Percentiles rank a stretch among this genome's conserved stretches.
These are phyloP conservation scores for Sorex maritimensis DNA, from an alignment of 2,797 vertebrate genomes.

Conservation along the genomic window DNA sequence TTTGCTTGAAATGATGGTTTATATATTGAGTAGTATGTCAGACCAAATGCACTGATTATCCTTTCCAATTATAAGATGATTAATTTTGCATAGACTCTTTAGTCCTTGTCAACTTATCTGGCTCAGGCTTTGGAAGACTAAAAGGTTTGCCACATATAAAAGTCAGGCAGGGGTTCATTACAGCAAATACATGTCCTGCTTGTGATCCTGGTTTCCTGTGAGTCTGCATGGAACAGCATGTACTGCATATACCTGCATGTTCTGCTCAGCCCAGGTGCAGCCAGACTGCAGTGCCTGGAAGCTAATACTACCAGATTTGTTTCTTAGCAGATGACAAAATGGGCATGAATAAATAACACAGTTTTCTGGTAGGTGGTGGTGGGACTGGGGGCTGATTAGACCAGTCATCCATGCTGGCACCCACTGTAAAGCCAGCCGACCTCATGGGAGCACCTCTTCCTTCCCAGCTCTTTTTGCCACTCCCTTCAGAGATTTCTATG, in stretches of 20 bases:
- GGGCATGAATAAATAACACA: background rate
- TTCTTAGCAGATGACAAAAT: background rate
- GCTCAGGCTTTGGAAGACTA: background rate
- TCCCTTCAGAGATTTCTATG: background rate
- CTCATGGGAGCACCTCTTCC: accelerated
- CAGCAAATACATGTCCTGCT: background rate
- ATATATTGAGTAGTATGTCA: background rate
- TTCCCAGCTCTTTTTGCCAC: too few species aligned
- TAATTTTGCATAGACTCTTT: background rate
- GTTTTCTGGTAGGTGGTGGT: background rate
- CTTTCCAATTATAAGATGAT: background rate
- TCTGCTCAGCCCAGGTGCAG: background rate
- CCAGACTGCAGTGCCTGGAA: background rate
- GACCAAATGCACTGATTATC: background rate
- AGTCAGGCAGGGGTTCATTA: background rate
- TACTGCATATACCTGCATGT: too few species aligned
- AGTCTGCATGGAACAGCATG: background rate
- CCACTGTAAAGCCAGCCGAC: background rate
- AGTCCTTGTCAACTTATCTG: background rate
- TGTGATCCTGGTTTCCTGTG: accelerated
- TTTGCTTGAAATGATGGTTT: background rate
- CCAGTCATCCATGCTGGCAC: too few species aligned
- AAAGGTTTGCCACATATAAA: background rate
- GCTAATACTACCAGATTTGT: background rate
- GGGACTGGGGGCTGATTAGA: too few species aligned